Evolutionary conservation across 23 tunicate genomes (phyloP).

Genomic region (Halocynthia roretzi): DNA sequence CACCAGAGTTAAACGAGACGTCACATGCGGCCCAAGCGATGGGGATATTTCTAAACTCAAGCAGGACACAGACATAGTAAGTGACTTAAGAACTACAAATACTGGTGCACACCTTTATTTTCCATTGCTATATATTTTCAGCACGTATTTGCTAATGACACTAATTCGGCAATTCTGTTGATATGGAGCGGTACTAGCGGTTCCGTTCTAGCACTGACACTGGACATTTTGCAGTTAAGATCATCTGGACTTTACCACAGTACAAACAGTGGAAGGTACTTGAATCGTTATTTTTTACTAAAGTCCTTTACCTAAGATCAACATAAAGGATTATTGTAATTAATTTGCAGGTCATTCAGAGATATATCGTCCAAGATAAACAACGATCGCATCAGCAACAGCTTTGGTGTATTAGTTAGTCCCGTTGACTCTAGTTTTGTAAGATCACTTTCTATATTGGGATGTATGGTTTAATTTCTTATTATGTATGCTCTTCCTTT

Average conservation of each 20-base stretch:
- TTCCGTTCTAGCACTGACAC: slow-evolving; percentile 61
- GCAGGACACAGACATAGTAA: too few species aligned
- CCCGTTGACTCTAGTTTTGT: slow-evolving; percentile 47
- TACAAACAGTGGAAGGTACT: slow-evolving; percentile 72
- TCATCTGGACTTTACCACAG: slow-evolving; percentile 69
- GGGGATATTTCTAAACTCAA: too few species aligned
- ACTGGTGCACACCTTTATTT: too few species aligned
- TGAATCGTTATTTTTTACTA: not conserved
- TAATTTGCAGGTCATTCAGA: slow-evolving; percentile 36
- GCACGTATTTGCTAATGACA: slow-evolving; percentile 71
- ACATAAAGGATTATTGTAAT: not conserved
- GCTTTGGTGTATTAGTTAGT: slow-evolving; percentile 46
- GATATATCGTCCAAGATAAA: slow-evolving; percentile 47
- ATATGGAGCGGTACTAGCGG: slow-evolving; percentile 86
- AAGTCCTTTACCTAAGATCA: not conserved
- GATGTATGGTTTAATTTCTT: not conserved
- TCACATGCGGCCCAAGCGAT: too few species aligned
- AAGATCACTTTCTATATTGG: not conserved
- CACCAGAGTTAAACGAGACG: too few species aligned
- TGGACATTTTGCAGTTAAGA: not conserved
- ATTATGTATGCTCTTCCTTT: not conserved
- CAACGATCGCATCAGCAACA: slow-evolving; percentile 38
- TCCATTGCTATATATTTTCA: slow-evolving; percentile 18
- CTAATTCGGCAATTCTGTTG: slow-evolving; percentile 74
- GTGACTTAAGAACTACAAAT: too few species aligned